These are phyloP conservation scores for Gisinianus flammeolus DNA, from an alignment of 2,888 invertebrate species.

Conservation along the genomic window DNA sequence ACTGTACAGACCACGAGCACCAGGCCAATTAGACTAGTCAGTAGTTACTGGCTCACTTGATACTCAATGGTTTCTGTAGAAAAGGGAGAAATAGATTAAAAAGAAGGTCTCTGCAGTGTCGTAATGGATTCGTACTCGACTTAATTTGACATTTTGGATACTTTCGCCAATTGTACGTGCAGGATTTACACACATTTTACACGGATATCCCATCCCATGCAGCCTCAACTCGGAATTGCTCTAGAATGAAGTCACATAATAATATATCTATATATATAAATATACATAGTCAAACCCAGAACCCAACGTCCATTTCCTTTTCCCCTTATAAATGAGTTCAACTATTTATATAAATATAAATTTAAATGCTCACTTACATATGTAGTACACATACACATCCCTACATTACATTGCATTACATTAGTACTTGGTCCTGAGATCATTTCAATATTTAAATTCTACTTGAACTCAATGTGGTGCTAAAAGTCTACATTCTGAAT, in stretches of 20 bases:
- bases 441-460: not conserved
- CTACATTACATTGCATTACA: too few relatives aligned
- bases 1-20: too few relatives aligned
- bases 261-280: not conserved
- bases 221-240: not conserved
- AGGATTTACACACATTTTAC: not conserved
- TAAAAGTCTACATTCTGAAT: not conserved
- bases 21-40: slow-evolving; percentile 21
- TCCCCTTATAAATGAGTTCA: not conserved
- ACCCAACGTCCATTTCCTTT: not conserved
- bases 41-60: not conserved
- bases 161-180: not conserved
- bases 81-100: slow-evolving; percentile 28
- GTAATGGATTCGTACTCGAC: slow-evolving; percentile 26
- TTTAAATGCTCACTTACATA: not conserved
- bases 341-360: not conserved
- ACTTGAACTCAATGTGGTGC: not conserved
- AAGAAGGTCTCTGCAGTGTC: slow-evolving; percentile 14
- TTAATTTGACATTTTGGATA: slow-evolving; percentile 33
- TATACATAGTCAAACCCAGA: not conserved
- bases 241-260: not conserved
- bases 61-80: slow-evolving; percentile 9
- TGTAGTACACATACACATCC: not conserved
- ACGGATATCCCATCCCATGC: not conserved
- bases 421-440: not conserved